phyloP scores from a whole-genome alignment of 2,888 invertebrate genomes.

The Erebia ligea region DNA sequence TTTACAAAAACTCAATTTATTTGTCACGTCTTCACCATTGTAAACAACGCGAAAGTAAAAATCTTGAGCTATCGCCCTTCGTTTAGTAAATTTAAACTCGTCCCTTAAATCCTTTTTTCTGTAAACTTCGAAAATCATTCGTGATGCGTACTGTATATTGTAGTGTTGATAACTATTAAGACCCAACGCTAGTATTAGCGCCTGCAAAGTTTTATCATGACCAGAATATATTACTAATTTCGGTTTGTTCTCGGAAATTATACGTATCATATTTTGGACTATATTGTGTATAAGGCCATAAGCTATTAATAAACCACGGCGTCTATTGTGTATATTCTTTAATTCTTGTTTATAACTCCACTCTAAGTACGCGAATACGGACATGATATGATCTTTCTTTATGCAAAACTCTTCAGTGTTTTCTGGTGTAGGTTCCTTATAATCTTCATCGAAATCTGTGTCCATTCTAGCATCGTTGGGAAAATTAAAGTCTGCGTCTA shows the following conservation, averaged over 20 bases:
- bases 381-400: constrained; percentile 88
- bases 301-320: constrained; percentile 88
- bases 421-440: constrained; percentile 68
- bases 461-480: constrained; percentile 75
- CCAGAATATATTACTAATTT: constrained; percentile 93
- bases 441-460: constrained; percentile 75
- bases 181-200: constrained; percentile 91
- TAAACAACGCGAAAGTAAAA: constrained; percentile 92
- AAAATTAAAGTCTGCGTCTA: constrained; percentile 80
- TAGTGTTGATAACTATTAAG: constrained; percentile 85
- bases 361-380: constrained; percentile 91
- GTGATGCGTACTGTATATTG: constrained; percentile 92
- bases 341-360: constrained; percentile 88
- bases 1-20: constrained; percentile 91
- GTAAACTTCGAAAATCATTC: constrained; percentile 95
- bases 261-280: constrained; percentile 90
- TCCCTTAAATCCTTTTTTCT: constrained; percentile 82
- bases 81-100: constrained; percentile 81
- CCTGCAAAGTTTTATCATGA: constrained; percentile 95
- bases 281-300: constrained; percentile 93
- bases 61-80: constrained; percentile 84
- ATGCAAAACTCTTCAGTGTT: constrained; percentile 82
- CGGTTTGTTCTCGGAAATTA: constrained; percentile 89
- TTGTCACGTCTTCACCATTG: constrained; percentile 94
- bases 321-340: constrained; percentile 84